A percentile compares a stretch with the other conserved stretches of the same genome.
Conservation (phyloP, 2,888 invertebrate species). For the Acrobasis consociella region DNA sequence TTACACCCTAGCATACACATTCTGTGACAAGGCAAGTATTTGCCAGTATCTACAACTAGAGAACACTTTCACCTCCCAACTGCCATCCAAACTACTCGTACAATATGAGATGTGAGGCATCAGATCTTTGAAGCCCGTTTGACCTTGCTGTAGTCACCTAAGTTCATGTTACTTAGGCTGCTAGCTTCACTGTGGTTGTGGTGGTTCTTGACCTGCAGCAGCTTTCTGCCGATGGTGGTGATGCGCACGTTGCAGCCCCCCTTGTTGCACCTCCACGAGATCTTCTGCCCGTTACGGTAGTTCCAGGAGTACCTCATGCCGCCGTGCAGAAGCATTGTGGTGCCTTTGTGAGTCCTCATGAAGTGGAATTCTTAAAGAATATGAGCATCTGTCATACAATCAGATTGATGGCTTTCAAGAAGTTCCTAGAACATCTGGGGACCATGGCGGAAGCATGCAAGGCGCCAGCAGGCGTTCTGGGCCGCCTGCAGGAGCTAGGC, state of each 20-base stretch:
- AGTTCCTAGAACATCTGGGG: too few species aligned
- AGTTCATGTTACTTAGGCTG: constrained; percentile 16
- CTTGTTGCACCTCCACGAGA: constrained; percentile 42
- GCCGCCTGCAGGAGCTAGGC: too few species aligned
- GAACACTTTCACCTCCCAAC: too few species aligned
- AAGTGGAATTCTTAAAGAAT: constrained; percentile 23
- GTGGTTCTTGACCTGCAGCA: constrained; percentile 33
- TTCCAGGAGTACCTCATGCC: constrained; percentile 27
- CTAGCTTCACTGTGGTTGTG: constrained; percentile 39
- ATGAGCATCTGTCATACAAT: not conserved
- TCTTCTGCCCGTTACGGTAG: constrained; percentile 27
- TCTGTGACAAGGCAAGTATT: too few species aligned
- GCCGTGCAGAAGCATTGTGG: constrained; percentile 22
- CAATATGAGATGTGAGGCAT: too few species aligned
- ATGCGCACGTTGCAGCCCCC: constrained; percentile 42
- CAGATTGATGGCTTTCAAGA: not conserved
- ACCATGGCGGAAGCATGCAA: too few species aligned
- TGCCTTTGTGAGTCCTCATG: constrained; percentile 9
- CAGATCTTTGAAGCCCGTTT: not conserved
- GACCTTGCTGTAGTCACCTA: not conserved
- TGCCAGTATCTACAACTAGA: too few species aligned
- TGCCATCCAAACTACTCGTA: too few species aligned
- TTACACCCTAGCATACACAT: too few species aligned
- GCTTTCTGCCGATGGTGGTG: constrained; percentile 35
- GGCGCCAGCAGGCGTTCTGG: too few species aligned